A percentile compares a stretch with the other conserved stretches of the same genome.
phyloP scores from a whole-genome alignment of 2,888 invertebrate genomes.

The Cristatella mucedo region DNA sequence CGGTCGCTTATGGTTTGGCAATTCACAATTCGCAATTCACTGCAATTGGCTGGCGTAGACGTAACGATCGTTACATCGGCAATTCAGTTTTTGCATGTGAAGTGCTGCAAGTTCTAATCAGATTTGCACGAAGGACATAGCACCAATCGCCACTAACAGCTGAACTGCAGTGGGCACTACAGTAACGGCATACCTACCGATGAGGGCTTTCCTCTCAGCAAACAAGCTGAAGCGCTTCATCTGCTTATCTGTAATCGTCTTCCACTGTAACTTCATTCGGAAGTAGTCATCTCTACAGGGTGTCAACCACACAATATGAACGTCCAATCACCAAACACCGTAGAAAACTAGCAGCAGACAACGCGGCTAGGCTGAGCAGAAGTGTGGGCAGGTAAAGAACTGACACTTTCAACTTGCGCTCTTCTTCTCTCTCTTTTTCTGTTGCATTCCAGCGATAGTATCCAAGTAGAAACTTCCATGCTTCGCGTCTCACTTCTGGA shows the following conservation, averaged over 20 bases:
- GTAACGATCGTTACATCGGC: too few relatives aligned
- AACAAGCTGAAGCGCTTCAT: slow-evolving; percentile 72
- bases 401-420: slow-evolving; percentile 52
- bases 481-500: slow-evolving; percentile 51
- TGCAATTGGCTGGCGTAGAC: too few relatives aligned
- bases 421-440: slow-evolving; percentile 50
- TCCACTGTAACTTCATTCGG: slow-evolving; percentile 91
- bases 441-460: slow-evolving; percentile 73
- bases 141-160: too few relatives aligned
- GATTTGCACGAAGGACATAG: too few relatives aligned
- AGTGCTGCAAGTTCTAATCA: too few relatives aligned
- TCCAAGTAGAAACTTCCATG: slow-evolving; percentile 86
- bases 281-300: slow-evolving; percentile 62
- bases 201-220: slow-evolving; percentile 74
- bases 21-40: too few relatives aligned
- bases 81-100: too few relatives aligned
- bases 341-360: slow-evolving; percentile 5
- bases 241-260: slow-evolving; percentile 67
- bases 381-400: slow-evolving; percentile 13
- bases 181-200: slow-evolving; percentile 48
- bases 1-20: too few relatives aligned
- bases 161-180: too few relatives aligned
- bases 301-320: neutral
- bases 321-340: neutral
- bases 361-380: slow-evolving; percentile 10